phyloP scores from a whole-genome alignment of 2,888 invertebrate genomes.

The Calameuta filiformis region DNA sequence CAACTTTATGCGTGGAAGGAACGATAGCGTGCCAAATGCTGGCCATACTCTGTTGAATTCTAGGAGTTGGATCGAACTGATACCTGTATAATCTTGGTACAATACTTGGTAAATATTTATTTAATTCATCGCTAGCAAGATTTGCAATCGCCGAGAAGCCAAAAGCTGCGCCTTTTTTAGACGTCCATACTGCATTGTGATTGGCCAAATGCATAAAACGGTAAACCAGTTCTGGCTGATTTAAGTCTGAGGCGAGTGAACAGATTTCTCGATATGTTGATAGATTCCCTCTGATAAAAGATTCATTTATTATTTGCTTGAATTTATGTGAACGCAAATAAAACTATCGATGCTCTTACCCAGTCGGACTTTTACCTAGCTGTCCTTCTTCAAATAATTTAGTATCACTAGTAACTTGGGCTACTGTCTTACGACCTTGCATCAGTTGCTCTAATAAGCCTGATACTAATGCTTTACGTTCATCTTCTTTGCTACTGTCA shows the following conservation, averaged over 20 bases:
- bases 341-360: slow-evolving; percentile 68
- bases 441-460: slow-evolving; percentile 85
- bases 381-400: slow-evolving; percentile 90
- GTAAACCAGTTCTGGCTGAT: slow-evolving; percentile 94
- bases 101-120: slow-evolving; percentile 84
- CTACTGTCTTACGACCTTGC: slow-evolving; percentile 79
- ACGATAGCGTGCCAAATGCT: slow-evolving; percentile 95
- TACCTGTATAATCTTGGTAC: slow-evolving; percentile 88
- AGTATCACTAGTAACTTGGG: slow-evolving; percentile 83
- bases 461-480: slow-evolving; percentile 78
- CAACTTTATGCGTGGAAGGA: slow-evolving; percentile 84
- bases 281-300: slow-evolving; percentile 78
- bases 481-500: slow-evolving; percentile 79
- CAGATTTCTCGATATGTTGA: slow-evolving; percentile 96
- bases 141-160: slow-evolving; percentile 89
- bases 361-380: slow-evolving; percentile 86
- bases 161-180: slow-evolving; percentile 94
- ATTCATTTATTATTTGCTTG: neutral
- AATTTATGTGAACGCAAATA: neutral
- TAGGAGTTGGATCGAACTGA: slow-evolving; percentile 93
- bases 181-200: slow-evolving; percentile 95
- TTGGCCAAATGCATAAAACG: slow-evolving; percentile 96
- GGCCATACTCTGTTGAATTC: slow-evolving; percentile 92
- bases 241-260: slow-evolving; percentile 91
- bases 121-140: slow-evolving; percentile 85